A percentile compares a stretch with the other conserved stretches of the same genome.
phyloP scores from a whole-genome alignment of 2,797 vertebrate genomes.

The Psittacula echo region DNA sequence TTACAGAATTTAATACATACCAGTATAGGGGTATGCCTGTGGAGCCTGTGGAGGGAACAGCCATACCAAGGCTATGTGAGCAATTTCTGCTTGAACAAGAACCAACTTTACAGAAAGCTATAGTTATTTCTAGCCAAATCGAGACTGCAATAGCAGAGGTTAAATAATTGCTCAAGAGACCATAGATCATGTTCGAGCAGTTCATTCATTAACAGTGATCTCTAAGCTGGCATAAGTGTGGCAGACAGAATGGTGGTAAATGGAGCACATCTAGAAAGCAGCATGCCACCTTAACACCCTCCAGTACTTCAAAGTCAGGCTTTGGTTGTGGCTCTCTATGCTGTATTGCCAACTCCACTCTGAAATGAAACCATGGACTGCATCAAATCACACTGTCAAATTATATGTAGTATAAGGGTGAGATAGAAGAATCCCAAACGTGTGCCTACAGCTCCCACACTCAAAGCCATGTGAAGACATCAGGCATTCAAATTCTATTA shows the following conservation, averaged over 20 bases:
- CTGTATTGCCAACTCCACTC: neutral
- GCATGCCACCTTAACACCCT: neutral
- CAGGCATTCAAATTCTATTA: neutral
- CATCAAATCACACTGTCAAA: neutral
- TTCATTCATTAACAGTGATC: conserved; percentile 54
- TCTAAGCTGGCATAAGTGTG: conserved; percentile 9
- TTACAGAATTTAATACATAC: conserved; percentile 41
- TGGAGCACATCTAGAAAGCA: conserved; percentile 10
- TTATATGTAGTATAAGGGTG: neutral
- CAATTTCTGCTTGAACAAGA: conserved; percentile 72
- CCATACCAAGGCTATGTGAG: conserved; percentile 42
- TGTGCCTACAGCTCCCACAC: neutral
- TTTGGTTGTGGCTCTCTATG: neutral
- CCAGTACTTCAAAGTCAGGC: neutral
- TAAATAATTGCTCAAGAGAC: conserved; percentile 73
- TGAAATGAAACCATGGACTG: neutral
- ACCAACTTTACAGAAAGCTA: conserved; percentile 71
- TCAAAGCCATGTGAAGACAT: neutral
- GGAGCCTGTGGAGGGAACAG: conserved; percentile 40
- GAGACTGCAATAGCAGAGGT: conserved; percentile 67
- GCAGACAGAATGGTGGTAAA: neutral
- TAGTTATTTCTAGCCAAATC: conserved; percentile 71
- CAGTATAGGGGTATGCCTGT: neutral
- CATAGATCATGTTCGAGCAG: conserved; percentile 59
- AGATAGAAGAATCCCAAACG: neutral